Base-by-base conservation (phyloP, 2,797 vertebrate species). In the Aratinga solstitialis region DNA sequence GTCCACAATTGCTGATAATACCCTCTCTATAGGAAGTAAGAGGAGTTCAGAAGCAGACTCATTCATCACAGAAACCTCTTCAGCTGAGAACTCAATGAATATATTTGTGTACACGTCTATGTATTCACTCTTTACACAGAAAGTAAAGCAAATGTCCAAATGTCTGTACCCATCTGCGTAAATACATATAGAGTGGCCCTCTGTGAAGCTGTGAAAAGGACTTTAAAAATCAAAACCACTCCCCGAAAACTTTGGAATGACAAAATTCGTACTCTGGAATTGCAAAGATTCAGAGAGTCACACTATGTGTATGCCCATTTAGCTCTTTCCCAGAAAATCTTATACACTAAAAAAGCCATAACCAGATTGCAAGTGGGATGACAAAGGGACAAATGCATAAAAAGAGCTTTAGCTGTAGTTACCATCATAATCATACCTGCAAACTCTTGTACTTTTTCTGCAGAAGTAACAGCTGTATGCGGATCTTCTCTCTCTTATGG, bases 381-480 rank as follows among this genome's bases (percentile, higher is more conserved):
- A 13, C 26, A 56, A 53, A 90, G 5, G 13, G 29, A 82, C 36
- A 24, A 83, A 3, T 34, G 11, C 18, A 86, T 47, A 75, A 53
- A 77, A 77, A 11, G 27, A 80, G 9, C 51, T 69, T 43, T 81
- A 84, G 51, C 21, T 72, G 18, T 3, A 73, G 14, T 40, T 40
- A 43, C 17, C 45, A 21, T 5, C 29, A 22, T 29, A 36, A 71
- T 32, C 32, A 27, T 95, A 98, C 99, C 98, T 98, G 98, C 63
- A 97, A 96, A 83, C 97, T 98, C 75, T 97, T 99, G 95, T 99
- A 99, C 80, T 98, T 98, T 42, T 98, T 98, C 96, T 98, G 99
- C 86, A 99, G 96, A 71, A 98, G 98, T 18, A 99, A 67, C 69
- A 99, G 96, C 76, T 98, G 98, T 68, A 98, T 95, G 50, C 98